A percentile compares a stretch with the other conserved stretches of the same genome.
Conservation (phyloP, 1,140 invertebrate species). For the Heliconius hewitsoni region DNA sequence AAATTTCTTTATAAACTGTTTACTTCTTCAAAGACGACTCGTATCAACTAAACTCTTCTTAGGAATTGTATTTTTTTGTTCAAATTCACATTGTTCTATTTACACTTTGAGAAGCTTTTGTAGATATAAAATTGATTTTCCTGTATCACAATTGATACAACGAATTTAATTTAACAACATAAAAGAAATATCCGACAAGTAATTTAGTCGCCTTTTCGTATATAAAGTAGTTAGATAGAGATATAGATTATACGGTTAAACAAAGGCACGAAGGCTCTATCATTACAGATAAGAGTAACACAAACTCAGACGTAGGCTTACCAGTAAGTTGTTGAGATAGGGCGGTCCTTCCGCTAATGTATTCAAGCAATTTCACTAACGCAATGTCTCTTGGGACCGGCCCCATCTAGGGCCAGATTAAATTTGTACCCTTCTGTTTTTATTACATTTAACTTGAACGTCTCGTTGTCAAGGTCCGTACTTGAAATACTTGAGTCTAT, state of each 20-base stretch:
- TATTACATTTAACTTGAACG: slow-evolving; percentile 34
- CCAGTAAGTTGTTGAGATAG: slow-evolving; percentile 60
- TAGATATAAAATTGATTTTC: too few species aligned
- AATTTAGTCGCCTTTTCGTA: neutral
- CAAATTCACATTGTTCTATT: neutral
- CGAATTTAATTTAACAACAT: neutral
- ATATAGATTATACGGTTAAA: neutral
- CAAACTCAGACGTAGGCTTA: slow-evolving; percentile 39
- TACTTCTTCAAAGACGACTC: neutral
- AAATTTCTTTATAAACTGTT: neutral
- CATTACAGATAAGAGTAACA: slow-evolving; percentile 24
- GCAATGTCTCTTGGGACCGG: slow-evolving; percentile 49
- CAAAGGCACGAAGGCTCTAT: slow-evolving; percentile 13
- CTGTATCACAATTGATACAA: too few species aligned
- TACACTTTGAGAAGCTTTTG: neutral
- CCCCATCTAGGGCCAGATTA: slow-evolving; percentile 62
- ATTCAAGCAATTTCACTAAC: slow-evolving; percentile 70
- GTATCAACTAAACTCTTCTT: neutral
- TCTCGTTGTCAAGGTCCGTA: slow-evolving; percentile 6
- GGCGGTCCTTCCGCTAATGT: slow-evolving; percentile 61
- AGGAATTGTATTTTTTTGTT: neutral
- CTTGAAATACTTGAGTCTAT: neutral
- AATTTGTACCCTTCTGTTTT: slow-evolving; percentile 64
- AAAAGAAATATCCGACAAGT: neutral
- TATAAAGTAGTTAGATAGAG: neutral